Base-by-base conservation (phyloP, 2,113 vertebrate species). In the Archocentrus centrarchus region DNA sequence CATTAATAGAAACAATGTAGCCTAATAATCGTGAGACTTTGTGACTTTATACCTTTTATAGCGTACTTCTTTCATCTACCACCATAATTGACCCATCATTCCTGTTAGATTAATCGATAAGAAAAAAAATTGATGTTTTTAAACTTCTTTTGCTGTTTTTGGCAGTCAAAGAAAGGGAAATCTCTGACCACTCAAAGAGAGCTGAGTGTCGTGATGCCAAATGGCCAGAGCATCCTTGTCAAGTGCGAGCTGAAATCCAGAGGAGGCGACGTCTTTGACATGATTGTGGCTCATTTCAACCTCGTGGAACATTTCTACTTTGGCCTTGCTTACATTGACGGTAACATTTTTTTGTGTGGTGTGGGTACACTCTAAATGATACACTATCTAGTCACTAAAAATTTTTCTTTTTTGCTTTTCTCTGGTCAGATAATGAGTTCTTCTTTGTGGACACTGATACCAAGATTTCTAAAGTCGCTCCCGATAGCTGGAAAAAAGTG, bases 401-500 rank as follows among this genome's bases (percentile, higher is more conserved):
- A 11, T 10, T 47, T 9, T 14, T 6, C 64, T 2, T n/a, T 7
- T 75, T 13, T 44, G 53, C 73, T 64, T 1, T 61, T 89, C 17
- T 86, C 55, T 85, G 30, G 8, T 63, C 90, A 99, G 98, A 96
- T 75, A 95, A 97, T 90, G 97, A 98, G 89, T 98, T 97, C 87
- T 98, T 97, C 93, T 98, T 98, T 86, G 87, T 99, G 94, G 97
- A 98, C 86, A 95, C 95, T 11, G 96, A 98, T 6, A 97, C 96
- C 20, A 97, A 97, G 85, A 94, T 98, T 80, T 97, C 96, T 86
- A 97, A 97, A 96, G 94, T 97, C 41, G 96, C 97, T 27, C 97
- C 97, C 53, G 96, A 97, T 82, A 95, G 94, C 77, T 98, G 97
- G 97, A 97, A 96, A 90, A 97, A 97, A 96, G 95, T 94, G n/a